Percentiles rank a stretch among this genome's conserved stretches.
These are phyloP conservation scores for Chelonus formosanus DNA, from an alignment of 2,888 invertebrate genomes.

Conservation along the genomic window DNA sequence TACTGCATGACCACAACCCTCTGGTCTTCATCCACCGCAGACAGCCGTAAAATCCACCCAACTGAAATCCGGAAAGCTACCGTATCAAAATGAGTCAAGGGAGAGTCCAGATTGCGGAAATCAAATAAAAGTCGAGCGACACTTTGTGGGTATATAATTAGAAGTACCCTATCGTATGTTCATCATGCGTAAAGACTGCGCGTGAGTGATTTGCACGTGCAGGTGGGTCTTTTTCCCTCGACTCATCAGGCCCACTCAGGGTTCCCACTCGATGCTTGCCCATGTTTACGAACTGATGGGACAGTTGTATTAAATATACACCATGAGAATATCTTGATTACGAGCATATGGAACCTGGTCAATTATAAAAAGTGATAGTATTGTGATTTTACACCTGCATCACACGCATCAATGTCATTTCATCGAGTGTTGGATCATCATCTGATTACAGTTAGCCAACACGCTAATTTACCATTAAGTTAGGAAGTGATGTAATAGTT, in stretches of 20 bases:
- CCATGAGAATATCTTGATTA: constrained; percentile 48
- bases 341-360: constrained; percentile 44
- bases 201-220: constrained; percentile 24
- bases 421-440: too few relatives aligned
- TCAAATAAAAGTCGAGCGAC: constrained; percentile 16
- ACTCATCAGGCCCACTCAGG: constrained; percentile 15
- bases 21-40: too few relatives aligned
- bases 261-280: constrained; percentile 16
- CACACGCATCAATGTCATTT: constrained; percentile 18
- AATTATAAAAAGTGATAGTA: constrained; percentile 11
- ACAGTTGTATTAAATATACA: constrained; percentile 33
- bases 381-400: constrained; percentile 51
- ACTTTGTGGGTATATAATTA: constrained; percentile 19
- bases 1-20: too few relatives aligned
- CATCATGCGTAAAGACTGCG: constrained; percentile 35
- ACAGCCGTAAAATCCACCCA: too few relatives aligned
- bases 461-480: too few relatives aligned
- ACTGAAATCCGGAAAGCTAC: too few relatives aligned
- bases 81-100: background rate
- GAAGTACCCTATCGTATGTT: constrained; percentile 21
- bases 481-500: too few relatives aligned
- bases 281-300: constrained; percentile 8
- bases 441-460: too few relatives aligned
- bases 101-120: constrained; percentile 16
- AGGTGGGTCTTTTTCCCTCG: constrained; percentile 19